Evolutionary conservation across 2,113 vertebrate species (phyloP).

Genomic region (Rhinopithecus roxellana): DNA sequence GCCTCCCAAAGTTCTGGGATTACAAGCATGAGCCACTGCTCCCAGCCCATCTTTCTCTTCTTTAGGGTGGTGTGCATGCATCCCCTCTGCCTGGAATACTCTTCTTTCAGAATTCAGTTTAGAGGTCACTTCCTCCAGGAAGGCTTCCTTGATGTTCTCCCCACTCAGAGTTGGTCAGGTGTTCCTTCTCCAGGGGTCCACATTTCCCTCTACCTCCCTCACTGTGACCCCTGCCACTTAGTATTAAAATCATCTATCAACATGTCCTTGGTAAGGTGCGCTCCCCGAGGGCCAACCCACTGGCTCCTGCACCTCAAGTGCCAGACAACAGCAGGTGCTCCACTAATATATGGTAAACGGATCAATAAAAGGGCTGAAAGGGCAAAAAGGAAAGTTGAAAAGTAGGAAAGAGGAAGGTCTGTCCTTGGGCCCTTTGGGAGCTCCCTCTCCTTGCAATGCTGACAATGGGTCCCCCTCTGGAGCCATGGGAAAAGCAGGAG

Average conservation of each 20-base stretch:
- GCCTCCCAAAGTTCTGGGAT: no score
- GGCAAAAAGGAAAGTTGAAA: neutral
- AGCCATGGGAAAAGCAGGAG: neutral
- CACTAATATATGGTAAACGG: neutral
- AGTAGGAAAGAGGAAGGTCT: neutral
- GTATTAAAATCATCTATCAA: neutral
- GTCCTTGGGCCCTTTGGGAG: neutral
- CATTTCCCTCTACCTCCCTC: neutral
- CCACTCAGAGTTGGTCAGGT: neutral
- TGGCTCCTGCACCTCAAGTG: neutral
- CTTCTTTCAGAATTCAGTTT: neutral
- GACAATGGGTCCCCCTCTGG: neutral
- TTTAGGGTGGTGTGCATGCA: neutral
- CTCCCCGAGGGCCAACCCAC: neutral
- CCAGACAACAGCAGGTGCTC: neutral
- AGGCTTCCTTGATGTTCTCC: neutral
- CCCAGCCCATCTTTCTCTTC: neutral
- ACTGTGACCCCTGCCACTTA: neutral
- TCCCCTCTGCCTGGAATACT: neutral
- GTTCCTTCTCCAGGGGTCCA: neutral
- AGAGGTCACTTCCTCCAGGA: neutral
- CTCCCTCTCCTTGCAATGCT: neutral
- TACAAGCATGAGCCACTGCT: no score
- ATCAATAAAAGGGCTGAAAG: neutral
- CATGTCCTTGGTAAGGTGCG: fast-evolving